Evolutionary conservation across 2,113 vertebrate genomes (phyloP).

Genomic region (Athene cunicularia): DNA sequence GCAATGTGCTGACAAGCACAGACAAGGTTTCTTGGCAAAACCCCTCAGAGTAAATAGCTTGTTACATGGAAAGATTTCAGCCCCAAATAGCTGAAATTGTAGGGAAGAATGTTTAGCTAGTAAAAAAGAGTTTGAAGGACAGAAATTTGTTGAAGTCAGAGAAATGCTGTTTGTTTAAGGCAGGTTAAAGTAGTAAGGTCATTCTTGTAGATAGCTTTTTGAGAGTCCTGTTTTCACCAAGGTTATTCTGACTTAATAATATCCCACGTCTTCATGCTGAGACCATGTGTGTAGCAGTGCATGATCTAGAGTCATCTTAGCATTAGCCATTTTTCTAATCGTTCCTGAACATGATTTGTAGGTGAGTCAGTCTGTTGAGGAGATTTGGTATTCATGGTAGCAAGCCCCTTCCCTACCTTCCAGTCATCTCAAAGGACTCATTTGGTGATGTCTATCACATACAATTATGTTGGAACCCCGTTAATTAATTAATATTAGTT

Average conservation of each 20-base stretch:
- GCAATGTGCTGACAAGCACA: accelerated
- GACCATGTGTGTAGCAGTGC: background rate
- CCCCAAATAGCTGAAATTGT: background rate
- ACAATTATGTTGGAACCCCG: background rate
- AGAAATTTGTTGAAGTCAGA: background rate
- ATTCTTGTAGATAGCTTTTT: background rate
- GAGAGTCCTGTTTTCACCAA: background rate
- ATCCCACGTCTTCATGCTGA: background rate
- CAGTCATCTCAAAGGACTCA: background rate
- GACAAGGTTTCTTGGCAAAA: background rate
- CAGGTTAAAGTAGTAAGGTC: background rate
- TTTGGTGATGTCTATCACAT: conserved; percentile 22
- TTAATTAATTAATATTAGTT: conserved; percentile 58
- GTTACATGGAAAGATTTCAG: background rate
- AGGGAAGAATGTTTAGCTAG: background rate
- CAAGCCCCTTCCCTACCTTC: background rate
- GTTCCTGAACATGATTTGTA: background rate
- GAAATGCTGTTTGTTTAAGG: background rate
- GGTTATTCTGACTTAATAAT: background rate
- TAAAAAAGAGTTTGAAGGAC: background rate
- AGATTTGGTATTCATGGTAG: conserved; percentile 1
- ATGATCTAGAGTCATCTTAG: background rate
- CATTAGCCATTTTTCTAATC: background rate
- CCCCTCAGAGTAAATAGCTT: background rate
- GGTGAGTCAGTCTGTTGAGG: background rate